phyloP scores from a whole-genome alignment of 1,140 invertebrate genomes.

The Drosophila pseudoobscura region DNA sequence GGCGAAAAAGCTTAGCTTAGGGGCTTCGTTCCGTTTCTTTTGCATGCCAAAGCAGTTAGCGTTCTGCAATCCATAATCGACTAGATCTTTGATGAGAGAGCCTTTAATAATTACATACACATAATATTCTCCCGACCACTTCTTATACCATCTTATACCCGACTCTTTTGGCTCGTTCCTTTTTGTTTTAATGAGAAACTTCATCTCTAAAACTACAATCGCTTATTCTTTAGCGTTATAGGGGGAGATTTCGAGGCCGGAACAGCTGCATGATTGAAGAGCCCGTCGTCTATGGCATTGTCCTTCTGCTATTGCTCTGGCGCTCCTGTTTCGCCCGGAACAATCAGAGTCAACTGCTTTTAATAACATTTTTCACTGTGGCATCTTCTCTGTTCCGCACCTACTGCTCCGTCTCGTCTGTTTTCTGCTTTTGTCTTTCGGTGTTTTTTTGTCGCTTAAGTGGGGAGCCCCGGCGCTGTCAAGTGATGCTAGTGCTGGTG shows the following conservation, averaged over 20 bases:
- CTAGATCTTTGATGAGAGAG: neutral
- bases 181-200: no score
- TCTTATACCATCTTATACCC: no score
- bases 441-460: conserved; percentile 59
- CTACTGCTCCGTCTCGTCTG: conserved; percentile 11
- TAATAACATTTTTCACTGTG: conserved; percentile 77
- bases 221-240: neutral
- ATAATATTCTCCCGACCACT: conserved; percentile 3
- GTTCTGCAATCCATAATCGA: conserved; percentile 42
- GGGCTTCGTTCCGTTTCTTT: conserved; percentile 2
- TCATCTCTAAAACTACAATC: conserved; percentile 12
- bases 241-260: conserved; percentile 1
- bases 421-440: conserved; percentile 38
- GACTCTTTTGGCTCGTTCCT: no score
- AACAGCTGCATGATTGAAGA: conserved; percentile 52
- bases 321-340: conserved; percentile 17
- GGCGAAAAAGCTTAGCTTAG: conserved; percentile 36
- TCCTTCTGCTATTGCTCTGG: conserved; percentile 9
- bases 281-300: conserved; percentile 25
- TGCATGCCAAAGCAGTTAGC: conserved; percentile 35
- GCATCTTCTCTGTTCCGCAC: conserved; percentile 21
- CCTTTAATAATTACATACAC: neutral
- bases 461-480: conserved; percentile 51
- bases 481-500: conserved; percentile 54
- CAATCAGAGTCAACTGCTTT: conserved; percentile 72